phyloP scores from a whole-genome alignment of 2,797 vertebrate genomes.

The Peromyscus aztecus region DNA sequence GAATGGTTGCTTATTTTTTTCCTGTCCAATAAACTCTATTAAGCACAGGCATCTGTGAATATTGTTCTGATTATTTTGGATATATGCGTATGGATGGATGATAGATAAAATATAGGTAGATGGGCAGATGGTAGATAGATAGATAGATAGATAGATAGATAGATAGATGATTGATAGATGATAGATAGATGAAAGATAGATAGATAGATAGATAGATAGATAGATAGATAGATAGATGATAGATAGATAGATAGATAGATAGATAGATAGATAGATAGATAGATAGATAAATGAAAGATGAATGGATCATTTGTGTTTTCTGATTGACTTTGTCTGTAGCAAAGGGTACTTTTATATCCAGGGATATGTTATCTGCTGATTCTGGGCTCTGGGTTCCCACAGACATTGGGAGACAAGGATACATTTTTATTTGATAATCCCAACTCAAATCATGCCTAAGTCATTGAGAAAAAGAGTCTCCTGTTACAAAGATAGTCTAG shows the following conservation, averaged over 20 bases:
- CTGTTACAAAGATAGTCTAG: neutral
- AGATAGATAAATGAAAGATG: neutral
- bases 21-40: neutral
- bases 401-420: neutral
- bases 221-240: neutral
- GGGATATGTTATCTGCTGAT: neutral
- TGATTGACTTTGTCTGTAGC: neutral
- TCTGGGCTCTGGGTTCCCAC: too few species aligned
- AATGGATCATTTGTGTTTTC: neutral
- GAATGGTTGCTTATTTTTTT: neutral
- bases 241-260: neutral
- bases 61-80: neutral
- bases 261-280: neutral
- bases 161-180: neutral
- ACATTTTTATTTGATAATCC: neutral
- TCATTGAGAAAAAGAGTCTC: neutral
- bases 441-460: neutral
- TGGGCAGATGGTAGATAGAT: neutral
- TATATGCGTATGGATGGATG: neutral
- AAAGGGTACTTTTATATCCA: neutral
- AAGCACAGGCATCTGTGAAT: neutral
- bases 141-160: too few species aligned
- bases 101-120: neutral
- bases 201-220: neutral
- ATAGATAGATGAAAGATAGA: neutral